Evolutionary conservation across 2,797 vertebrate genomes (phyloP).

Genomic region (Pteronotus mesoamericanus): DNA sequence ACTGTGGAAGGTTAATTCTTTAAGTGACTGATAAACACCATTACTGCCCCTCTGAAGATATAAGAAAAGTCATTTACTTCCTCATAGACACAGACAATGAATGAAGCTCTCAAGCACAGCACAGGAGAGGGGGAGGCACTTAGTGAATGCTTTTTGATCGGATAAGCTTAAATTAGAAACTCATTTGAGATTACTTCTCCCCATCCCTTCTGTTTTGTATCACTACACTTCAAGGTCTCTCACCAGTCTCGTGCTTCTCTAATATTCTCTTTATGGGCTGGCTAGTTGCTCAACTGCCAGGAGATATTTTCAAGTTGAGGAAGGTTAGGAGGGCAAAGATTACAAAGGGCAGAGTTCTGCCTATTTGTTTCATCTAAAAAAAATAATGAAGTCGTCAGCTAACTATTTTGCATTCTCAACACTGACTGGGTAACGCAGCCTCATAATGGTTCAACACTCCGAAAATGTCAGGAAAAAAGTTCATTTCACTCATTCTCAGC

Average conservation of each 20-base stretch:
- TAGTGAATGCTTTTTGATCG: conserved; percentile 66
- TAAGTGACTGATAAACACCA: conserved; percentile 58
- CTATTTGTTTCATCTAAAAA: not conserved
- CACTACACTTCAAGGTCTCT: conserved; percentile 1
- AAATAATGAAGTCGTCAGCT: not conserved
- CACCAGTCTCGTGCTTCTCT: not conserved
- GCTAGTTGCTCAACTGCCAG: conserved; percentile 20
- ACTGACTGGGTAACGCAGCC: not conserved
- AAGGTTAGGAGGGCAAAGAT: not conserved
- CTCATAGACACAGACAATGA: conserved; percentile 52
- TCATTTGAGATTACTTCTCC: conserved; percentile 39
- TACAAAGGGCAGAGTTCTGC: not conserved
- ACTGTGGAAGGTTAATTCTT: conserved; percentile 55
- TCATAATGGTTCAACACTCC: conserved; percentile 33
- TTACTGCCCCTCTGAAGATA: conserved; percentile 44
- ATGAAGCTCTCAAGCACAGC: conserved; percentile 62
- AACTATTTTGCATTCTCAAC: not conserved
- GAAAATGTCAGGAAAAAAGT: not conserved
- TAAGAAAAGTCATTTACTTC: conserved; percentile 52
- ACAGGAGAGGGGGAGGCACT: conserved; percentile 51
- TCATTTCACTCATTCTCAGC: not conserved
- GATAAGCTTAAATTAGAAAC: conserved; percentile 72
- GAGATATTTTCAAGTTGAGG: conserved; percentile 28
- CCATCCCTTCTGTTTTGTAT: not conserved
- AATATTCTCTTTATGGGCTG: conserved; percentile 6